A percentile compares a stretch with the other conserved stretches of the same genome.
These are phyloP conservation scores for Leuciscus waleckii DNA, from an alignment of 2,797 vertebrate genomes.

Conservation along the genomic window DNA sequence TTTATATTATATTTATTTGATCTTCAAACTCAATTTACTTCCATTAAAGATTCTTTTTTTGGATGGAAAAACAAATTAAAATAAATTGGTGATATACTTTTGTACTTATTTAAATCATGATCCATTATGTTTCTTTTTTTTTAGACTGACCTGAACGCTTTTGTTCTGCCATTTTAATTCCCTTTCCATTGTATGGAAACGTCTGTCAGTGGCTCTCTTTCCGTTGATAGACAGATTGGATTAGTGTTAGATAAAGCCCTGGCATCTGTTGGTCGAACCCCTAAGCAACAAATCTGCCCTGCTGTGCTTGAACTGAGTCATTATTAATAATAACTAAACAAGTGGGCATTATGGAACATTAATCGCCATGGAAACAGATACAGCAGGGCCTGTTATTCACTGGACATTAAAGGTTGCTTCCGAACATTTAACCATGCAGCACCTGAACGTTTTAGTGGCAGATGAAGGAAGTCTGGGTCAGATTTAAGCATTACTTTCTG, in stretches of 20 bases:
- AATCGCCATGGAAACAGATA: conserved; percentile 75
- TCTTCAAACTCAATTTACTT: neutral
- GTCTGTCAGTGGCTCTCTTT: conserved; percentile 11
- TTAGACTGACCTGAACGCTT: neutral
- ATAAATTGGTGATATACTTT: neutral
- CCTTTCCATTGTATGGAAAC: neutral
- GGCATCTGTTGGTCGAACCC: conserved; percentile 73
- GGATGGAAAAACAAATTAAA: too few relatives aligned
- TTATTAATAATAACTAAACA: conserved; percentile 86
- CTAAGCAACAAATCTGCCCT: conserved; percentile 74
- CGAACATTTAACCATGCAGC: conserved; percentile 20
- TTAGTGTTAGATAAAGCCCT: conserved; percentile 63
- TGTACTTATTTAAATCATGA: neutral
- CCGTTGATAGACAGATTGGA: conserved; percentile 19
- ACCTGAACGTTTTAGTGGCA: neutral
- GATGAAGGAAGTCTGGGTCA: conserved; percentile 57
- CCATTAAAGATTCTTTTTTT: too few relatives aligned
- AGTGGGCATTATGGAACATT: conserved; percentile 81
- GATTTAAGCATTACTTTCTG: conserved; percentile 62
- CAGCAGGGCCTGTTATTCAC: conserved; percentile 75
- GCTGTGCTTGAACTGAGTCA: conserved; percentile 74
- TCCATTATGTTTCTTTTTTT: neutral
- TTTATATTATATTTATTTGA: neutral
- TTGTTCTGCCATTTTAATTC: neutral
- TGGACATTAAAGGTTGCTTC: conserved; percentile 73